Conservation (phyloP, 2,797 vertebrate species). For the Parauchenoglanis ngamensis region DNA sequence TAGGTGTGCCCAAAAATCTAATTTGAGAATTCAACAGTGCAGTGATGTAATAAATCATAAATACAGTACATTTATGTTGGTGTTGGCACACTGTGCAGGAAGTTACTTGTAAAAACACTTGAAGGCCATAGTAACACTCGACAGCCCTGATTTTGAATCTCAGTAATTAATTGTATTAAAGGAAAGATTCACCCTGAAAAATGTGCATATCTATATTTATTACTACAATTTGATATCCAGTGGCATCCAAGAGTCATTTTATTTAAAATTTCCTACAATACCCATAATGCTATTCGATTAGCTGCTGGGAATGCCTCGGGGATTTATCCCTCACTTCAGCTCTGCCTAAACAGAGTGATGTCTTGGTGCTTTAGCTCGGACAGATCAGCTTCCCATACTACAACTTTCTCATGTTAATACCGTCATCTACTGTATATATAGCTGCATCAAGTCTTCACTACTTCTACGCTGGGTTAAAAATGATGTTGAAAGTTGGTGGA, state of each 20-base stretch:
- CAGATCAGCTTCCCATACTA: not conserved
- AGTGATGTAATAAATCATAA: not conserved
- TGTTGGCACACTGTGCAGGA: not conserved
- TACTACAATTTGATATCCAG: not conserved
- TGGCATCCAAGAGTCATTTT: not conserved
- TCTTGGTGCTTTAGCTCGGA: not conserved
- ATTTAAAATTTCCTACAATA: not conserved
- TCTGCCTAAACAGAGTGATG: too few species aligned
- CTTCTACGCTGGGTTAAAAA: not conserved
- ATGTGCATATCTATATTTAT: not conserved
- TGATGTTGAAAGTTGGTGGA: not conserved
- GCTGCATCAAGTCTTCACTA: not conserved
- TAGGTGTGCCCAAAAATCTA: not conserved
- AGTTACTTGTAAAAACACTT: not conserved
- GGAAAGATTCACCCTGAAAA: not conserved
- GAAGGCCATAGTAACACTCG: not conserved
- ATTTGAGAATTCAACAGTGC: not conserved
- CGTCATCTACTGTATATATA: not conserved
- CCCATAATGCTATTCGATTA: not conserved
- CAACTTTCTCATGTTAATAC: not conserved
- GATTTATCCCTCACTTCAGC: not conserved
- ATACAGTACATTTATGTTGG: not conserved
- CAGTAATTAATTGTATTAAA: not conserved
- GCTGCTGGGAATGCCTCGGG: not conserved
- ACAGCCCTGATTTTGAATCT: not conserved